A percentile compares a stretch with the other conserved stretches of the same genome.
Evolutionary conservation across 1,140 invertebrate species (phyloP).

Genomic region (Diuraphis noxia): DNA sequence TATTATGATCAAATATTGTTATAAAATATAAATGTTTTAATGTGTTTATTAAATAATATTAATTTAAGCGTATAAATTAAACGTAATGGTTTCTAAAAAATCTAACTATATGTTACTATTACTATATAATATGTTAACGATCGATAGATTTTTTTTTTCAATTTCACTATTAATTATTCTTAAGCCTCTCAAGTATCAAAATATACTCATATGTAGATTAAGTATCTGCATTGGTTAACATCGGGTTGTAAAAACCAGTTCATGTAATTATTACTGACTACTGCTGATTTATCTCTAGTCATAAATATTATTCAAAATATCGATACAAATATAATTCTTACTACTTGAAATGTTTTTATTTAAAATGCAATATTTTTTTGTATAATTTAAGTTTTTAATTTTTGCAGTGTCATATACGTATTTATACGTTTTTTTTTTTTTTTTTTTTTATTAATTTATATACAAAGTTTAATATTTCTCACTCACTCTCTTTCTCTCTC

Average conservation of each 20-base stretch:
- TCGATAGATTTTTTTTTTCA: not conserved
- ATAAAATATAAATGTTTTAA: not conserved
- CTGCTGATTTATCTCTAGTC: not conserved
- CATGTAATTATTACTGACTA: not conserved
- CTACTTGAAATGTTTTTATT: not conserved
- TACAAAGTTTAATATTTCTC: not conserved
- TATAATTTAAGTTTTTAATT: conserved; percentile 1
- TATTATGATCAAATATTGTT: not conserved
- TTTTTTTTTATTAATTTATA: not conserved
- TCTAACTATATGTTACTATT: not conserved
- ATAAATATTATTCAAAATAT: conserved; percentile 3
- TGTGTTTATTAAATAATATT: not conserved
- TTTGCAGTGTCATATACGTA: not conserved
- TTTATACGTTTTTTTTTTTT: not conserved
- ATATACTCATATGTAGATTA: not conserved
- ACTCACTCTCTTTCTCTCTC: not conserved
- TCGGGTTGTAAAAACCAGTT: not conserved
- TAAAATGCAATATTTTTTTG: not conserved
- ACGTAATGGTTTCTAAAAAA: not conserved
- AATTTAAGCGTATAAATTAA: not conserved
- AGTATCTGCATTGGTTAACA: not conserved
- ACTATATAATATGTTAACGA: not conserved
- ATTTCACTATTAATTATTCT: not conserved
- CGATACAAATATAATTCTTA: not conserved
- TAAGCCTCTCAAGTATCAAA: not conserved